Conservation (phyloP, 2,888 invertebrate genomes). For the Pyrrhia umbra region DNA sequence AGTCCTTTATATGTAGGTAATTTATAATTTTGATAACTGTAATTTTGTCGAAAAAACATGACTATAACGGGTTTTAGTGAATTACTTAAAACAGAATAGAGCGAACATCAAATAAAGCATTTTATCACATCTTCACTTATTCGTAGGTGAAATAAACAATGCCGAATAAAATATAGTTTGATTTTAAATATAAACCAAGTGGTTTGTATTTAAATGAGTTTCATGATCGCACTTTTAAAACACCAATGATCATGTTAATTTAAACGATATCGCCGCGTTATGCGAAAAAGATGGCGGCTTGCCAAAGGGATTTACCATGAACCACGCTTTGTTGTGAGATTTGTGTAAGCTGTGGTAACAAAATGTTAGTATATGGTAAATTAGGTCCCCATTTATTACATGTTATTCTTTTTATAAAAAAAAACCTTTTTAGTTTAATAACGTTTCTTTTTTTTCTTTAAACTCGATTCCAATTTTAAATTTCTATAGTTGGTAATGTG, state of each 20-base stretch:
- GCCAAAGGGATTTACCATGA: constrained; percentile 72
- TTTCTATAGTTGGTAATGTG: not conserved
- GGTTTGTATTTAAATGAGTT: constrained; percentile 56
- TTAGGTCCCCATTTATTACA: constrained; percentile 20
- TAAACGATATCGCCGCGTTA: constrained; percentile 66
- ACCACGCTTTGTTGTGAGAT: constrained; percentile 61
- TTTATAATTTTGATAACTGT: not conserved
- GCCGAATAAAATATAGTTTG: constrained; percentile 38
- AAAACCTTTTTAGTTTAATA: not conserved
- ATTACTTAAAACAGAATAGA: constrained; percentile 1
- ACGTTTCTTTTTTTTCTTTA: not conserved
- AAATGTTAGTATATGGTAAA: constrained; percentile 53
- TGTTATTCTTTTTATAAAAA: constrained; percentile 4
- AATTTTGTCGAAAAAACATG: not conserved
- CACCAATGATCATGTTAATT: constrained; percentile 70
- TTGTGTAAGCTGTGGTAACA: constrained; percentile 57
- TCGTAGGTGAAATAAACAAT: constrained; percentile 39
- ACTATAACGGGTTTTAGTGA: constrained; percentile 1
- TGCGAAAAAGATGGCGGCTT: constrained; percentile 70
- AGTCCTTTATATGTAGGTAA: constrained; percentile 2
- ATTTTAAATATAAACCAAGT: constrained; percentile 53
- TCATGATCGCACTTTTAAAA: constrained; percentile 64
- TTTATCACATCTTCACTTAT: constrained; percentile 22
- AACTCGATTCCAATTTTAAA: not conserved
- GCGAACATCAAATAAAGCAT: constrained; percentile 12